Evolutionary conservation across 2,797 vertebrate species (phyloP), one percentile per base, ranked within the genome.

Genomic region (Oreonectes daqikongensis): DNA sequence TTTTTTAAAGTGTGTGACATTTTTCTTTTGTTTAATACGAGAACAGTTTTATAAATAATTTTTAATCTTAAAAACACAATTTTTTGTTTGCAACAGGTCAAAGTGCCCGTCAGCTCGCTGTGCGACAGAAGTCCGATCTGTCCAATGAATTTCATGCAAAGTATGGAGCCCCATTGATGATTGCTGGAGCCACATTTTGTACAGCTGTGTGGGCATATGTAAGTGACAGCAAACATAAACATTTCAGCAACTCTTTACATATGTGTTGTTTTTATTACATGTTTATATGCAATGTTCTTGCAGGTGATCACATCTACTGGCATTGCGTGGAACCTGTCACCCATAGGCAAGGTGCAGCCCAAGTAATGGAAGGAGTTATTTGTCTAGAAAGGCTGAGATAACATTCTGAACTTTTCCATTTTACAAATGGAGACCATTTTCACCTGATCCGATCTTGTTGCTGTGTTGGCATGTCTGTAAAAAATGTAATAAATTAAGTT

Each of bases 291-390:
- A 1, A 5, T 32, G 2, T 59, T 10, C 61, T 60, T 63, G 22
- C 81, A 94, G 93, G 92, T 94, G 12, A 0, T 86, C 72, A 93
- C 93, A 82, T 89, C 90, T 60, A 90, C 90, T 4, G 93, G 91
- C 55, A 91, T 94, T 38, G 65, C 80, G 40, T 94, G 92, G 93
- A 93, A 93, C 70, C 0, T 87, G 55, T 94, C 93, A 6, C 93
- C 93, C 1, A 70, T 94, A 0, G 89, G 93, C 15, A 93, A 80
- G 78, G 1, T 93, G 9, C 86, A 78, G 78, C 93, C 93, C 30
- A 89, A 91, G 79, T 14, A 57, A 4, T 94, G 93, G 93, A 90
- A 88, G 59, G 90, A 92, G 78, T 88, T 63, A 89, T 74, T 53
- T 69, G 0, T 44, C 53, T 53, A 18, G 24, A 68, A 63, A 76